These are phyloP conservation scores for Cryptocephalus primarius DNA, from an alignment of 2,888 invertebrate species.

Conservation along the genomic window DNA sequence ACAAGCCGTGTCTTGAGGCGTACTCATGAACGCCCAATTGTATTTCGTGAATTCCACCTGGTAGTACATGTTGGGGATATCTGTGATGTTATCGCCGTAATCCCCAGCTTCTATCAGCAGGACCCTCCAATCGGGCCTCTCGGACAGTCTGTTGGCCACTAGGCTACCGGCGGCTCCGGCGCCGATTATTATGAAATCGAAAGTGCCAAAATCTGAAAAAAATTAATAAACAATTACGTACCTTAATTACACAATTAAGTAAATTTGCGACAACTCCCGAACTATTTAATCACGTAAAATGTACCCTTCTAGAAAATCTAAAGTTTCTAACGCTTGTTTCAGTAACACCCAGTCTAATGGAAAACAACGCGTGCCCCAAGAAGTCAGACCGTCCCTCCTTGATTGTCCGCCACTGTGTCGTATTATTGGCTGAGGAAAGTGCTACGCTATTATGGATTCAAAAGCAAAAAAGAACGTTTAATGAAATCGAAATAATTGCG, in stretches of 20 bases:
- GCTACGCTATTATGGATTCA: too few relatives aligned
- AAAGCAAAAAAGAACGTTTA: too few relatives aligned
- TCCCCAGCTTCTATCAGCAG: conserved; percentile 15
- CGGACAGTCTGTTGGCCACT: conserved; percentile 13
- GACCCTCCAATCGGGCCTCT: conserved; percentile 10
- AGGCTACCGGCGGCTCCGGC: conserved; percentile 14
- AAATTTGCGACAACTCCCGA: too few relatives aligned
- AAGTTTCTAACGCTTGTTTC: too few relatives aligned
- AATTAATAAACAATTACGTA: neutral
- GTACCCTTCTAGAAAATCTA: too few relatives aligned
- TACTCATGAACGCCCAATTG: conserved; percentile 62
- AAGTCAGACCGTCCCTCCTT: too few relatives aligned
- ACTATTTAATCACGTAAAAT: too few relatives aligned
- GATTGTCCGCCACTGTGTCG: too few relatives aligned
- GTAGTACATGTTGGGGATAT: conserved; percentile 45
- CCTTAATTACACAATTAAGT: neutral
- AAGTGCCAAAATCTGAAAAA: conserved; percentile 11
- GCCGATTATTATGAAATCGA: conserved; percentile 15
- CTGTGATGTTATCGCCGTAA: conserved; percentile 33
- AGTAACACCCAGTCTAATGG: too few relatives aligned
- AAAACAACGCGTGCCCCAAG: too few relatives aligned
- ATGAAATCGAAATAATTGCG: too few relatives aligned
- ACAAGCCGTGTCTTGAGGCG: conserved; percentile 52
- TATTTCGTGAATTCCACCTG: conserved; percentile 50
- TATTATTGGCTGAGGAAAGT: too few relatives aligned